A percentile compares a stretch with the other conserved stretches of the same genome.
Evolutionary conservation across 1,140 invertebrate species (phyloP).

Genomic region (Capitella teleta): DNA sequence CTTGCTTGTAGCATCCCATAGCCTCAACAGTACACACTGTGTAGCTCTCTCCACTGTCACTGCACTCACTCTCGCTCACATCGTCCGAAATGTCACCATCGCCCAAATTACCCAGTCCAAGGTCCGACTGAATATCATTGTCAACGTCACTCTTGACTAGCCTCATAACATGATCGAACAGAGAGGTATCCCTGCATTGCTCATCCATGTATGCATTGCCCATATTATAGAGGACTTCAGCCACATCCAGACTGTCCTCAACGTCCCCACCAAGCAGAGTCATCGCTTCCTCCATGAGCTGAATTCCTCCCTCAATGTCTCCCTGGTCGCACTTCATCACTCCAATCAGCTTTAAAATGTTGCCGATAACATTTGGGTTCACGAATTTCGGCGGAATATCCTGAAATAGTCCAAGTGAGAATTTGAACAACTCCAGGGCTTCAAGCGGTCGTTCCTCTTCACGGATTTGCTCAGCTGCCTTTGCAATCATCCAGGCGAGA

Average conservation of each 20-base stretch:
- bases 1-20: constrained; percentile 9
- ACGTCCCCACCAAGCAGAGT: constrained; percentile 1
- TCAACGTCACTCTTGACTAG: constrained; percentile 9
- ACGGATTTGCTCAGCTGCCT: background rate
- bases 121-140: background rate
- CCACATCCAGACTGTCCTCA: constrained; percentile 4
- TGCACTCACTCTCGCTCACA: background rate
- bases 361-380: constrained; percentile 3
- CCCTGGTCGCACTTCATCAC: constrained; percentile 8
- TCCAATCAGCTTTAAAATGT: constrained; percentile 8
- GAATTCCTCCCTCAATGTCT: constrained; percentile 8
- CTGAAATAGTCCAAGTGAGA: background rate
- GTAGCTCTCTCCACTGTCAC: background rate
- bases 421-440: background rate
- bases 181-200: background rate
- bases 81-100: background rate
- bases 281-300: constrained; percentile 11
- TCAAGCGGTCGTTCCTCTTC: background rate
- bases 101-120: no score
- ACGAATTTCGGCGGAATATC: background rate
- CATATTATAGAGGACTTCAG: constrained; percentile 7
- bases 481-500: background rate
- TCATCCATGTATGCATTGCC: constrained; percentile 9
- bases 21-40: constrained; percentile 8
- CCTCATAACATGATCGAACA: constrained; percentile 6